Base-by-base conservation (phyloP, 64 coral and sea anemone genomes). In the Anthopleura sola region DNA sequence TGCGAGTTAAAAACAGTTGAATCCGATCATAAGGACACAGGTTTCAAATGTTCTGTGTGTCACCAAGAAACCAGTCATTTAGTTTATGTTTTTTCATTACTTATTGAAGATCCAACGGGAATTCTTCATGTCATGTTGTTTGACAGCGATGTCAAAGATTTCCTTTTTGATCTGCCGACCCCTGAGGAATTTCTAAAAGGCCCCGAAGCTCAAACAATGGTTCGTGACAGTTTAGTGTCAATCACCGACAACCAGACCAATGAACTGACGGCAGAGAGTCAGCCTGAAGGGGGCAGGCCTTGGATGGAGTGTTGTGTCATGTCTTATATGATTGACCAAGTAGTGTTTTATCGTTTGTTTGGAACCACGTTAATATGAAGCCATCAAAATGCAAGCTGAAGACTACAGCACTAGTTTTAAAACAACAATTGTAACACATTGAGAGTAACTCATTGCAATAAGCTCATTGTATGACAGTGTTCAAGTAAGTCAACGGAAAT, bases 261-360 rank as follows among this genome's bases (percentile, higher is more conserved):
- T 82, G 38, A 56, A 3, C 68, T 91, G 75, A 64, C 77, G 28
- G 55, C 71, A 37, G 82, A 86, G 16, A 62, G 20, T 17, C 56
- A 28, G n/a, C 38, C 66, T n/a, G 28, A 55, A 12, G 71, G 37
- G 11, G 60, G 15, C 34, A 78, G 90, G 49, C 90, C 90, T 11
- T 95, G 93, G 93, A n/a, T 95, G 44, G 93, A 95, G 33, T 91
- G 90, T 78, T 95, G 93, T 56, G 79, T 95, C 3, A 60, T 89
- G 32, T 95, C 93, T 14, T 95, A 95, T 26, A 34, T 17, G 21
- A 24, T 81, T 48, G 53, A 57, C 6, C 11, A 82, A 53, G 40
- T 40, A 18, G 78, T 91, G 19, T 38, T 81, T 21, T 91, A 91
- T 60, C 71, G 90, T 66, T 86, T 91, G 37, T 91, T 91, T 86